Base-by-base conservation (phyloP, 2,797 vertebrate genomes). In the Hoplostethus mediterraneus region DNA sequence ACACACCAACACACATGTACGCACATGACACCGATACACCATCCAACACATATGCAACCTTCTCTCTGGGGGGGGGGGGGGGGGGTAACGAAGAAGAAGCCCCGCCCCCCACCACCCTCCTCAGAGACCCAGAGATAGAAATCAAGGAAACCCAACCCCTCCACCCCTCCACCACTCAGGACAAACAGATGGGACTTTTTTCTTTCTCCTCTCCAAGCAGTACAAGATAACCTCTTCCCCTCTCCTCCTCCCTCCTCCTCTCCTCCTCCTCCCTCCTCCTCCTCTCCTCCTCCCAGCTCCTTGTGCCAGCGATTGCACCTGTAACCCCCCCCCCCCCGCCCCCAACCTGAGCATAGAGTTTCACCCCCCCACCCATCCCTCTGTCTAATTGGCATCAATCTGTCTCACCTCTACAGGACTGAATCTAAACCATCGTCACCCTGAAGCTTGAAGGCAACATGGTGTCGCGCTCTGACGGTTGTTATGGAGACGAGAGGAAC, bases 181-280 rank as follows among this genome's bases (percentile, higher is more conserved):
- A 93, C 94, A 95, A 96, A 95, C 93, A 96, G 94, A 95, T 95
- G 94, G 95, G 90, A 89, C 89, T 86, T 87, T 93, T 80, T 77
- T 81, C 74, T 75, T 80, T 70, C 80, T 84, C 21, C 21, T 21
- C 21, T 21, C 21, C 21, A 21, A 21, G 77, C 71, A 86, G 87
- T 85, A 89, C 85, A 77, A 93, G 93, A 96, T 95, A 96, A 95
- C 93, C 91, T 91, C 92, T 80, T 76, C 83, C 82, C 75, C 25
- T 67, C 74, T 82, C 77, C 73, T 57, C 40, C 16, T 10, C 21
- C 21, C 21, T 21, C 21, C 21, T 21, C 21, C 21, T 21, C 21
- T 21, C 21, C 21, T 21, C 21, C 21, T 21, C 21, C 21, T 21
- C 21, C 21, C 21, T 1, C 93, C 91, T 90, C 92, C 80, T 76